A percentile compares a stretch with the other conserved stretches of the same genome.
Evolutionary conservation across 2,797 vertebrate genomes (phyloP).

Genomic region (Rhabdophis nuchalis): DNA sequence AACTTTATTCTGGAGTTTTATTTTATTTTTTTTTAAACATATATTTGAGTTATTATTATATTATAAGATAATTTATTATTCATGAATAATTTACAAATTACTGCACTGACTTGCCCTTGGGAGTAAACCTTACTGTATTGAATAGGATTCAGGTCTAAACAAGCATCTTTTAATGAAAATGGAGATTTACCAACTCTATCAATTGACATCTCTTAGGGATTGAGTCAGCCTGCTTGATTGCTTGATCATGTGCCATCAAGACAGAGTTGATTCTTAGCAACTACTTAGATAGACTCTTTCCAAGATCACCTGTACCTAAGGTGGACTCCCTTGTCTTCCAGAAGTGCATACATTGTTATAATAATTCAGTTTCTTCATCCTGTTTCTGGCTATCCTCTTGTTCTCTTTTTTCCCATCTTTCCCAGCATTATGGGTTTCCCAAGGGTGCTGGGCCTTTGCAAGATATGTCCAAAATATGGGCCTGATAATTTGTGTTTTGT

Average conservation of each 20-base stretch:
- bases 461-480: background rate
- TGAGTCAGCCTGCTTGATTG: background rate
- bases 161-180: background rate
- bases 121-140: background rate
- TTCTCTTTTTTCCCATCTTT: background rate
- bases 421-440: background rate
- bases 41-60: background rate
- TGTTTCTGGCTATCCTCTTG: background rate
- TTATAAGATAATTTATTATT: background rate
- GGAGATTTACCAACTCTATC: background rate
- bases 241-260: background rate
- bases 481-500: background rate
- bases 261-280: background rate
- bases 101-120: background rate
- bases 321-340: background rate
- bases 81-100: background rate
- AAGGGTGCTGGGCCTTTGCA: background rate
- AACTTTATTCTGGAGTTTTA: background rate
- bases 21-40: background rate
- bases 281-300: background rate
- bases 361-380: background rate
- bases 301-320: background rate
- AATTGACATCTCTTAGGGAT: background rate
- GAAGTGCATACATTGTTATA: background rate
- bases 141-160: background rate